A percentile compares a stretch with the other conserved stretches of the same genome.
phyloP scores from a whole-genome alignment of 2,113 vertebrate genomes.

The Lethenteron reissneri region DNA sequence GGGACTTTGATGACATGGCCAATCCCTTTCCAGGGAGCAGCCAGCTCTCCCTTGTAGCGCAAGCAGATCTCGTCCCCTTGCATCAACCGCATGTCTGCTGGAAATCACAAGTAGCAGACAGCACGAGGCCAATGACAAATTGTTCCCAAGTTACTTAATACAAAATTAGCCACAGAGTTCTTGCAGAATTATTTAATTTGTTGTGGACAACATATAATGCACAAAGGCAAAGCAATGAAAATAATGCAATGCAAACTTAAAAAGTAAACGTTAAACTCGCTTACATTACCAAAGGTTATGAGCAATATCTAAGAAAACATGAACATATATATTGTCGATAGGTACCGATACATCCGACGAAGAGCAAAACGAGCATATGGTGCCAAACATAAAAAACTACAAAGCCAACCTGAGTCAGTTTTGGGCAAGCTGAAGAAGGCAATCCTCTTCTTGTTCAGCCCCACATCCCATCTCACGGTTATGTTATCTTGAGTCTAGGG shows the following conservation, averaged over 20 bases:
- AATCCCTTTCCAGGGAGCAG: conserved; percentile 82
- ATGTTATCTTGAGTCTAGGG: conserved; percentile 92
- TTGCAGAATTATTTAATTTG: too few species aligned
- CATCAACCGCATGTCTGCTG: conserved; percentile 85
- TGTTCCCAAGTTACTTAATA: too few species aligned
- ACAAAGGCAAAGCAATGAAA: too few species aligned
- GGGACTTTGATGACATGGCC: conserved; percentile 98
- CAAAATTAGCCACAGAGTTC: too few species aligned
- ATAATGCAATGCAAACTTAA: too few species aligned
- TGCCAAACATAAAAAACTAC: conserved; percentile 11
- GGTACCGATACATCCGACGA: not conserved
- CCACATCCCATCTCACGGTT: conserved; percentile 96
- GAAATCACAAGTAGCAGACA: not conserved
- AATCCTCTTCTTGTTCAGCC: conserved; percentile 98
- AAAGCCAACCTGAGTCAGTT: conserved; percentile 82
- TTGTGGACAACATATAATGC: too few species aligned
- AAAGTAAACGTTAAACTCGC: too few species aligned
- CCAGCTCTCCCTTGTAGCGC: conserved; percentile 83
- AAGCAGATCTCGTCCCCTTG: conserved; percentile 95
- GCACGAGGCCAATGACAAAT: too few species aligned
- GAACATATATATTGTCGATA: too few species aligned
- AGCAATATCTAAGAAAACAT: too few species aligned
- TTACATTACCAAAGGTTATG: too few species aligned
- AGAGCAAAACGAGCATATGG: conserved; percentile 1
- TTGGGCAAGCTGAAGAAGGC: conserved; percentile 97